Conservation (phyloP, 2,888 invertebrate genomes). For the Platerodrilus igneus region DNA sequence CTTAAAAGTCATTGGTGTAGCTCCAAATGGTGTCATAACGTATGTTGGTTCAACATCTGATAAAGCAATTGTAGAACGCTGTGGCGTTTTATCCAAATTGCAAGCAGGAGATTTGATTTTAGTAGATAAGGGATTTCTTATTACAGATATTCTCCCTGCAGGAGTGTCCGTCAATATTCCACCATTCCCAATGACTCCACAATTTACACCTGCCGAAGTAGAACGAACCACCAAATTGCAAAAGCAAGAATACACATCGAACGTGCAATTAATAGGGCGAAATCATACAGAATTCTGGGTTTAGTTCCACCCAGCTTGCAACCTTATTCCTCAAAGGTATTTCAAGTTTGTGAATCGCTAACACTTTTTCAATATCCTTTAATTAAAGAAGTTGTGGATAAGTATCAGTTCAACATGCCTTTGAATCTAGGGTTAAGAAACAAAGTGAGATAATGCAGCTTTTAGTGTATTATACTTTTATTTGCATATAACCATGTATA, state of each 20-base stretch:
- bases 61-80: slow-evolving; percentile 26
- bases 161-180: slow-evolving; percentile 33
- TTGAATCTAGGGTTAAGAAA: too few relatives aligned
- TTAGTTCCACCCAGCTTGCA: too few relatives aligned
- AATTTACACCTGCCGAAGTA: slow-evolving; percentile 28
- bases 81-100: slow-evolving; percentile 24
- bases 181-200: slow-evolving; percentile 25
- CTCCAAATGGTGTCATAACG: slow-evolving; percentile 33
- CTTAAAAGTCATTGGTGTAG: slow-evolving; percentile 30
- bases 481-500: too few relatives aligned
- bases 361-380: too few relatives aligned
- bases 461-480: too few relatives aligned
- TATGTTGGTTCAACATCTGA: slow-evolving; percentile 31
- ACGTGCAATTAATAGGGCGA: too few relatives aligned
- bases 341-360: too few relatives aligned
- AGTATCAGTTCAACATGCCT: too few relatives aligned
- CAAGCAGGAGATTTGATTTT: slow-evolving; percentile 29
- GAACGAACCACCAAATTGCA: slow-evolving; percentile 27
- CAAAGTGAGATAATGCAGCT: too few relatives aligned
- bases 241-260: slow-evolving; percentile 31
- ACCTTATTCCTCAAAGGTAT: too few relatives aligned
- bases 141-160: slow-evolving; percentile 26
- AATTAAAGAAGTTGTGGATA: too few relatives aligned
- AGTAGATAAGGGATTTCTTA: slow-evolving; percentile 32
- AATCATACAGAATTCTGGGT: too few relatives aligned